Base-by-base conservation (phyloP, 1,140 invertebrate genomes). In the Dendroctonus ponderosae region DNA sequence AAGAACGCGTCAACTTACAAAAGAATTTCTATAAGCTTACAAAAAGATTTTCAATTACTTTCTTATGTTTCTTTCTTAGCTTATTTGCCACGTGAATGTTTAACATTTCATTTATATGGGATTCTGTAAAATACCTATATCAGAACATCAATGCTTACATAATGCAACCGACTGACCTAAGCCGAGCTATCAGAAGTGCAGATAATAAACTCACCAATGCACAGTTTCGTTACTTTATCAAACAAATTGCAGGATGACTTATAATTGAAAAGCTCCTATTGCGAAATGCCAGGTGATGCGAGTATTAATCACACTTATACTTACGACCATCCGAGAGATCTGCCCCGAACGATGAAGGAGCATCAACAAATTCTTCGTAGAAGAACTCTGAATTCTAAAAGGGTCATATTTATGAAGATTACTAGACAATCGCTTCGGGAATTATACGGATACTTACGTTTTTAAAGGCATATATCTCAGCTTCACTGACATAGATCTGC, bases 281-380 rank as follows among this genome's bases (percentile, higher is more conserved):
- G 9, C 7, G 14, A 52, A 14, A 52, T 56, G 1, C 7, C 15
- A 3, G 7, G 39, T 40, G 9, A 41, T 40, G 41, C 39, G 26
- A 40, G 6, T 11, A 56, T 14, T 8, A 40, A 8, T 56, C 14
- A 52, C 11, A n/a, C 11, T 26, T 11, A 69, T 50, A 68, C 52
- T 62, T 72, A 75, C 73, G 68, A 65, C 65, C 67, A 62, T 73
- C 66, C 51, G 68, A 66, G 11, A 75, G 44, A 48, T 65, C 67
- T 14, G 67, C 67, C 7, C 73, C 73, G 66, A 75, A 75, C 11
- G 48, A 62, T 8, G 73, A 68, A 14, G 67, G 56, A 6, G 39
- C 63, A 69, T 75, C 73, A 44, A 62, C 58, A 44, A 73, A 75
- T 65, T 75, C 72, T 67, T 75, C 67, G 63, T 65, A 73, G 57